A percentile compares a stretch with the other conserved stretches of the same genome.
Evolutionary conservation across 1,140 invertebrate genomes (phyloP).

Genomic region (Chelonus insularis): DNA sequence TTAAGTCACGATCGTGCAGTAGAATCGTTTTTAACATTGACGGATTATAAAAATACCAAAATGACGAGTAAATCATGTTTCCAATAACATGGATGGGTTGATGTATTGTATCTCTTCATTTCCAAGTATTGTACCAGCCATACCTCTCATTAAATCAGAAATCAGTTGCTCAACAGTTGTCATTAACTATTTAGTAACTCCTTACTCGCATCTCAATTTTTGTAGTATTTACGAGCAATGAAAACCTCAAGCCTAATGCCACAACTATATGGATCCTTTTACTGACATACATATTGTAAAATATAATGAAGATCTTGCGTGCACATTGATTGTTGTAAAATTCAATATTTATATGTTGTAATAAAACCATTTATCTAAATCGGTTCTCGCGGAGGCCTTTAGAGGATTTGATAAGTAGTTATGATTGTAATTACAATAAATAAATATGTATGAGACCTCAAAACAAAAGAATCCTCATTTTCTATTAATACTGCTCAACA

Average conservation of each 20-base stretch:
- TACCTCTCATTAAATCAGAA: background rate
- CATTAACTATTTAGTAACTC: background rate
- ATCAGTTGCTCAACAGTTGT: background rate
- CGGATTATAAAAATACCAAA: background rate
- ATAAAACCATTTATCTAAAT: too few species aligned
- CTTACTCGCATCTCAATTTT: conserved; percentile 1
- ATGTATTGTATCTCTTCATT: background rate
- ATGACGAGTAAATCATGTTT: background rate
- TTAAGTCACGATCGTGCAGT: background rate
- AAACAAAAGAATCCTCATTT: too few species aligned
- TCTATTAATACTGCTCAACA: too few species aligned
- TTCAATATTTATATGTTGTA: too few species aligned
- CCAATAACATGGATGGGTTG: background rate
- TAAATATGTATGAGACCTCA: too few species aligned
- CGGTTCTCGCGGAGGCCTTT: too few species aligned
- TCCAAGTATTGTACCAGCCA: conserved; percentile 2
- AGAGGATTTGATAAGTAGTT: too few species aligned
- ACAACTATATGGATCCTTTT: too few species aligned
- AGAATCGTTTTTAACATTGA: background rate
- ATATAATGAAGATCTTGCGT: too few species aligned
- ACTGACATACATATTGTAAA: too few species aligned
- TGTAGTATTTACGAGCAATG: conserved; percentile 2
- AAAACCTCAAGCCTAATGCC: background rate
- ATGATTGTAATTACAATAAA: too few species aligned
- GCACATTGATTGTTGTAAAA: too few species aligned